phyloP scores from a whole-genome alignment of 2,888 invertebrate species.

The Caenorhabditis sinica region DNA sequence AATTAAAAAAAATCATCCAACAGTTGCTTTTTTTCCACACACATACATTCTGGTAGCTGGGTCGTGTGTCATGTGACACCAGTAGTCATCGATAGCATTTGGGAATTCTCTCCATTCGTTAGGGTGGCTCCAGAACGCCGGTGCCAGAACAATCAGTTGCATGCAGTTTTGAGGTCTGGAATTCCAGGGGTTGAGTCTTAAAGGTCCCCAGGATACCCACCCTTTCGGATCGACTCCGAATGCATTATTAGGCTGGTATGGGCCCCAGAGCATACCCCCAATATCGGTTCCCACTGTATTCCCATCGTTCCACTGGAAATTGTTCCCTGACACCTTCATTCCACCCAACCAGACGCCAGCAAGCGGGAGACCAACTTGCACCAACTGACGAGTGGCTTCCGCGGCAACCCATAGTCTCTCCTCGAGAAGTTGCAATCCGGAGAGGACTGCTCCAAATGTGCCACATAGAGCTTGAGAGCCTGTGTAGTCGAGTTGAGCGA shows the following conservation, averaged over 20 bases:
- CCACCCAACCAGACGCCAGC: constrained; percentile 26
- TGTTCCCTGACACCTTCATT: neutral
- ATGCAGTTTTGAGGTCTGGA: constrained; percentile 28
- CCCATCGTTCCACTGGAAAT: constrained; percentile 43
- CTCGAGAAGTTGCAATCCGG: too few species aligned
- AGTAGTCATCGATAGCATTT: constrained; percentile 6
- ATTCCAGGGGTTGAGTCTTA: neutral
- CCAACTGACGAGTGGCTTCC: too few species aligned
- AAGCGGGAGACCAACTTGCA: too few species aligned
- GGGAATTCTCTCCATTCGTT: neutral
- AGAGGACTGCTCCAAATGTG: too few species aligned
- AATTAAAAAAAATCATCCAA: too few species aligned
- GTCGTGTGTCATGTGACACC: neutral
- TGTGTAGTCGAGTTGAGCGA: too few species aligned
- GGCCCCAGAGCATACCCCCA: constrained; percentile 17
- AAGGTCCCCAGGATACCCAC: neutral
- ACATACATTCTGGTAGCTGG: constrained; percentile 17
- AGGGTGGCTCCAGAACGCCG: constrained; percentile 2
- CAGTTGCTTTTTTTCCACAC: constrained; percentile 25
- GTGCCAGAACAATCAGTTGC: constrained; percentile 15
- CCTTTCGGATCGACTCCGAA: neutral
- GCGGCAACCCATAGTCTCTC: too few species aligned
- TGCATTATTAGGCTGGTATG: constrained; percentile 33
- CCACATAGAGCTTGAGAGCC: too few species aligned
- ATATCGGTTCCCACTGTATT: constrained; percentile 28